Evolutionary conservation across 1,140 invertebrate species (phyloP).

Genomic region (Drosophila pandora): DNA sequence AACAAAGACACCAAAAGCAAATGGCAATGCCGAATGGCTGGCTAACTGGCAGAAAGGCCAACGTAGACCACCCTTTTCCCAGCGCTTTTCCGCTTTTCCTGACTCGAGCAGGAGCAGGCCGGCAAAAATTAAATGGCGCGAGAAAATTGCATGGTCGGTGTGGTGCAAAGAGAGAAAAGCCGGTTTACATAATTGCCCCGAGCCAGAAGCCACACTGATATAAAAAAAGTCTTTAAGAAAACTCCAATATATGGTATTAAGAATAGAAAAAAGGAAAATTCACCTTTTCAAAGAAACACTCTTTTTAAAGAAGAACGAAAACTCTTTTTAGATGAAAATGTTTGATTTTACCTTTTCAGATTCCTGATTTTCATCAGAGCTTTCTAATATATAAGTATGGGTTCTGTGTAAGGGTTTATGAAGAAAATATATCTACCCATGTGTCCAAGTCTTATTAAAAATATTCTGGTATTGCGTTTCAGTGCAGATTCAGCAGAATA

Average conservation of each 20-base stretch:
- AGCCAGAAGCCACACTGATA: slow-evolving; percentile 13
- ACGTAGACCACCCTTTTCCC: slow-evolving; percentile 9
- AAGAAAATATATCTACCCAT: neutral
- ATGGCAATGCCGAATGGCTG: slow-evolving; percentile 73
- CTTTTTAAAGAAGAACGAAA: no score
- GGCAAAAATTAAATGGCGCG: slow-evolving; percentile 80
- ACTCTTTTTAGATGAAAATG: no score
- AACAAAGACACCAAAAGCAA: slow-evolving; percentile 82
- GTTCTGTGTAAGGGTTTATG: neutral
- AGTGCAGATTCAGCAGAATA: slow-evolving; percentile 19
- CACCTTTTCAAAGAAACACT: no score
- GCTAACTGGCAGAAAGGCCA: slow-evolving; percentile 45
- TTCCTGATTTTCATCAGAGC: neutral
- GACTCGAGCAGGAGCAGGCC: slow-evolving; percentile 36
- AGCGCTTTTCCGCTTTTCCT: slow-evolving; percentile 9
- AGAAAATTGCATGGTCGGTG: slow-evolving; percentile 79
- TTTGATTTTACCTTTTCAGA: no score
- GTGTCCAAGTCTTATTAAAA: neutral
- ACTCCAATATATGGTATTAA: no score
- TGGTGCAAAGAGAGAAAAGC: slow-evolving; percentile 60
- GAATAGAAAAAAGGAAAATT: no score
- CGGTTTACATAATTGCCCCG: slow-evolving; percentile 77
- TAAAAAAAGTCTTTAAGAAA: slow-evolving; percentile 6
- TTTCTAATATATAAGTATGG: neutral
- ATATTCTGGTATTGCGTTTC: neutral